phyloP scores from a whole-genome alignment of 1,140 invertebrate genomes.

The Sitodiplosis mosellana region DNA sequence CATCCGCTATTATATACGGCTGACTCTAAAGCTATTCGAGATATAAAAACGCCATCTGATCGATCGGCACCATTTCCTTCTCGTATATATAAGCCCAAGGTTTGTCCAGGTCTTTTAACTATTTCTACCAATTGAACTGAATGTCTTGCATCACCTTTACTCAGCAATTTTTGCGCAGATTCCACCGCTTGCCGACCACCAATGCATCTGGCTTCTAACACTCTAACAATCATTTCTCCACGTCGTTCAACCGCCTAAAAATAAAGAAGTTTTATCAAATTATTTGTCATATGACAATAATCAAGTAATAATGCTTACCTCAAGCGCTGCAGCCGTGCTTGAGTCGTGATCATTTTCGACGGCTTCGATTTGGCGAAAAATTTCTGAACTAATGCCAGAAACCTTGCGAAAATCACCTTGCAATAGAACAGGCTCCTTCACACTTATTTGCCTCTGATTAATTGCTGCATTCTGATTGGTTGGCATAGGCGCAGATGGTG shows the following conservation, averaged over 20 bases:
- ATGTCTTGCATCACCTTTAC: slow-evolving; percentile 27
- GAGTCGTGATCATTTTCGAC: slow-evolving; percentile 89
- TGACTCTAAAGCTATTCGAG: slow-evolving; percentile 90
- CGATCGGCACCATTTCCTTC: slow-evolving; percentile 90
- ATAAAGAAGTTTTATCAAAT: background rate
- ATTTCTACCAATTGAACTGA: slow-evolving; percentile 86
- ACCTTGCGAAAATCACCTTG: slow-evolving; percentile 88
- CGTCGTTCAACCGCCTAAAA: slow-evolving; percentile 63
- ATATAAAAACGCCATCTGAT: slow-evolving; percentile 93
- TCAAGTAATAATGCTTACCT: slow-evolving; percentile 27
- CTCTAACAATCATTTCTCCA: slow-evolving; percentile 85
- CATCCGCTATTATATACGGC: slow-evolving; percentile 92
- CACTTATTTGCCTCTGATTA: slow-evolving; percentile 29
- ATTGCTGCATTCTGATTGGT: slow-evolving; percentile 27
- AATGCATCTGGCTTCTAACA: slow-evolving; percentile 69
- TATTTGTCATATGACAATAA: background rate
- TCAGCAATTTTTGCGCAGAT: slow-evolving; percentile 62
- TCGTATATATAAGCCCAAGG: slow-evolving; percentile 91
- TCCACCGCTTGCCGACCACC: slow-evolving; percentile 58
- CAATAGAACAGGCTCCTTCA: slow-evolving; percentile 72
- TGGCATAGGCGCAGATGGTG: slow-evolving; percentile 42
- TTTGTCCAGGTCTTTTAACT: slow-evolving; percentile 96
- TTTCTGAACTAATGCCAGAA: slow-evolving; percentile 76
- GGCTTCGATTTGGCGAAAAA: slow-evolving; percentile 89
- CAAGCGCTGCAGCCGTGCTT: slow-evolving; percentile 72